phyloP scores from a whole-genome alignment of 2,888 invertebrate genomes.

The Antheraea yamamai region DNA sequence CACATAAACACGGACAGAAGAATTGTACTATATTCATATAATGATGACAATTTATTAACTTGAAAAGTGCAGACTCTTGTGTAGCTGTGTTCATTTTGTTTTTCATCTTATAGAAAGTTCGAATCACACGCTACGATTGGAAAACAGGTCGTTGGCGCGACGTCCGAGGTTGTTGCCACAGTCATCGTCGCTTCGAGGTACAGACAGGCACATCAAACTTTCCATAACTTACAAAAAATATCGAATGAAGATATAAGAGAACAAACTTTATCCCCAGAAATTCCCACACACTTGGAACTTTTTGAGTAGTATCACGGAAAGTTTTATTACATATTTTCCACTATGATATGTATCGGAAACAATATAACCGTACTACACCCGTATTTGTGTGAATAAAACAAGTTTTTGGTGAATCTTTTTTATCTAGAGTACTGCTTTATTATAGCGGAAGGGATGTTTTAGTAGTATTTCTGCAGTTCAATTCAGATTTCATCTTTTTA shows the following conservation, averaged over 20 bases:
- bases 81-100: not conserved
- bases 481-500: not conserved
- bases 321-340: conserved; percentile 9
- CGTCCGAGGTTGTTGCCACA: not conserved
- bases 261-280: not conserved
- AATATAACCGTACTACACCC: not conserved
- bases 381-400: not conserved
- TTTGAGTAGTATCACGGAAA: not conserved
- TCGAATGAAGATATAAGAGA: conserved; percentile 1
- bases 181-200: not conserved
- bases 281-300: not conserved
- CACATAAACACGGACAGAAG: too few relatives aligned
- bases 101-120: not conserved
- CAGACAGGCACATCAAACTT: not conserved
- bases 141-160: not conserved
- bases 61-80: not conserved
- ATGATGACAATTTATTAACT: too few relatives aligned
- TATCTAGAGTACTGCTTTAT: not conserved
- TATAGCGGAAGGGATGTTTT: not conserved
- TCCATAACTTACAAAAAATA: not conserved
- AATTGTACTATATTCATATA: too few relatives aligned
- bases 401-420: not conserved
- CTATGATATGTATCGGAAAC: conserved; percentile 6
- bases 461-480: not conserved
- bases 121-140: not conserved